Conservation (phyloP, 2,797 vertebrate genomes). For the Halcyon badia region DNA sequence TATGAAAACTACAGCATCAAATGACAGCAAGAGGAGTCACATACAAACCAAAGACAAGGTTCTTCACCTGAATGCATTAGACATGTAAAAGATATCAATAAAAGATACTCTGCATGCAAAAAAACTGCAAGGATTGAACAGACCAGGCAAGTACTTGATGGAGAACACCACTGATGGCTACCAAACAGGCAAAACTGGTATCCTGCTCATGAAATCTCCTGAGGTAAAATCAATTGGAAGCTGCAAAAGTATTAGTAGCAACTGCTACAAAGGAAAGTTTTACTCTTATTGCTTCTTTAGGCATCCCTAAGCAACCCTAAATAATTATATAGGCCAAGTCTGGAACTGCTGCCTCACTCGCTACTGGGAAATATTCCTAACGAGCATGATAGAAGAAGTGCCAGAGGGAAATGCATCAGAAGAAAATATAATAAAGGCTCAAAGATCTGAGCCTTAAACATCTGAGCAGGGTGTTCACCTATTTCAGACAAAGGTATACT, state of each 20-base stretch:
- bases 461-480: not conserved
- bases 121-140: not conserved
- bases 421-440: not conserved
- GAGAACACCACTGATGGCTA: not conserved
- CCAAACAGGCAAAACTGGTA: not conserved
- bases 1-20: not conserved
- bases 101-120: not conserved
- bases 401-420: not conserved
- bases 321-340: not conserved
- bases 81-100: not conserved
- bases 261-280: not conserved
- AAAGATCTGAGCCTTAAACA: not conserved
- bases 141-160: not conserved
- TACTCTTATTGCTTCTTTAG: not conserved
- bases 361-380: not conserved
- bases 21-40: not conserved
- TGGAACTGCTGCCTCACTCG: not conserved
- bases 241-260: not conserved
- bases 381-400: not conserved
- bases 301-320: not conserved
- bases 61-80: not conserved
- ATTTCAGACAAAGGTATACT: not conserved
- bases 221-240: not conserved
- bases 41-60: not conserved
- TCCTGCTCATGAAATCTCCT: not conserved